A percentile compares a stretch with the other conserved stretches of the same genome.
phyloP scores from a whole-genome alignment of 2,888 invertebrate species.

The Sphaerophoria rueppellii region DNA sequence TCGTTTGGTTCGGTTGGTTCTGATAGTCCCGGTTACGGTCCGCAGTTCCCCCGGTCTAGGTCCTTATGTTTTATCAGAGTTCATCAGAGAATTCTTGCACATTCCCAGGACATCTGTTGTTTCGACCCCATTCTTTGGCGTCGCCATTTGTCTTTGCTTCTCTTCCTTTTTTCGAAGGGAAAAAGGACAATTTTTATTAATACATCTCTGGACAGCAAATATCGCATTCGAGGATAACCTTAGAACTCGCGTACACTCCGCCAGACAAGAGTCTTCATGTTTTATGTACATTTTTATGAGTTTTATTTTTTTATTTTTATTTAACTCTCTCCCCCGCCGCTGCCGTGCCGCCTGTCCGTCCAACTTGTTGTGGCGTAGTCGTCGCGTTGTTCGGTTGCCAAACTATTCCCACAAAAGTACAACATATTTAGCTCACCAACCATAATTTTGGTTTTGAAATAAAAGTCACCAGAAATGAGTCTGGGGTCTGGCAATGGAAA shows the following conservation, averaged over 20 bases:
- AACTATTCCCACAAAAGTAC: background rate
- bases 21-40: too few relatives aligned
- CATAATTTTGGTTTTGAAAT: slow-evolving; percentile 40
- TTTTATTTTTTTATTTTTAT: background rate
- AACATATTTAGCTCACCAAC: slow-evolving; percentile 13
- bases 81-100: slow-evolving; percentile 59
- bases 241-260: background rate
- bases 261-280: slow-evolving; percentile 43
- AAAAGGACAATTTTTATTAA: slow-evolving; percentile 50
- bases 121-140: slow-evolving; percentile 27
- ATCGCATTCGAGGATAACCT: slow-evolving; percentile 51
- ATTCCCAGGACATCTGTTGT: slow-evolving; percentile 56
- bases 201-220: slow-evolving; percentile 54
- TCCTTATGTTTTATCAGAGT: slow-evolving; percentile 40
- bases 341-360: too few relatives aligned
- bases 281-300: background rate
- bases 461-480: slow-evolving; percentile 72
- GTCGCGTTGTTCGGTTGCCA: too few relatives aligned
- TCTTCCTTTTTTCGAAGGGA: slow-evolving; percentile 1
- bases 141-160: background rate
- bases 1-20: background rate
- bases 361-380: too few relatives aligned
- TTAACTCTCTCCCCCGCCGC: background rate
- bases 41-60: background rate
- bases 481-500: slow-evolving; percentile 39